Base-by-base conservation (phyloP, 2,797 vertebrate genomes). In the Sebastes hubbsi region DNA sequence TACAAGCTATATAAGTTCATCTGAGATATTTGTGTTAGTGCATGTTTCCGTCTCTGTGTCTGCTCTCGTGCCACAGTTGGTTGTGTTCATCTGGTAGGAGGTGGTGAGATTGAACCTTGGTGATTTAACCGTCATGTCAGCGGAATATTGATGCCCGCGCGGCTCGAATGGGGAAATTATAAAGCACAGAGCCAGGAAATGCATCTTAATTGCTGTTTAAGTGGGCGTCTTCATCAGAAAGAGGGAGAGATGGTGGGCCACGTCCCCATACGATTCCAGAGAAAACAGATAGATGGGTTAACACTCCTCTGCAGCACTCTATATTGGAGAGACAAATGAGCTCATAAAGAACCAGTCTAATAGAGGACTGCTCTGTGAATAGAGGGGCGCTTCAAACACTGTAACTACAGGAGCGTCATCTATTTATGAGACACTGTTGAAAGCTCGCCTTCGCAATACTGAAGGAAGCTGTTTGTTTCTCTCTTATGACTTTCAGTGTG, bases 161-260 rank as follows among this genome's bases (percentile, higher is more conserved):
- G 30, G 77, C 91, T 91, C 88, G 84, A 91, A 92, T 88, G 86
- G 87, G 90, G 88, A 93, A 94, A 94, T 93, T 91, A 92, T 92
- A 81, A 91, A 90, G 88, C 85, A 77, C 77, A 77, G 85, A 83
- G 89, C 79, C 83, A 93, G 94, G 93, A 94, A 95, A 94, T 93
- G 92, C 95, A 93, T 95, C 94, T 94, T 94, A 95, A 95, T 95
- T 93, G 92, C 93, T 90, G 88, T 91, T 93, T 92, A 94, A 95
- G 92, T 94, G 90, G 93, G 92, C 82, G 90, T 91, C 91, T 93
- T 94, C 93, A 94, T 95, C 92, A 92, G 90, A 89, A 88, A 72
- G 78, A 75, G 83, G 80, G 84, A 87, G 88, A 87, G 88, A 92
- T 38, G 89, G 89, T 87, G 88, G 91, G 90, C 91, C 87, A 56